phyloP scores from a whole-genome alignment of 2,888 invertebrate species.

The Mactromeris polynyma region DNA sequence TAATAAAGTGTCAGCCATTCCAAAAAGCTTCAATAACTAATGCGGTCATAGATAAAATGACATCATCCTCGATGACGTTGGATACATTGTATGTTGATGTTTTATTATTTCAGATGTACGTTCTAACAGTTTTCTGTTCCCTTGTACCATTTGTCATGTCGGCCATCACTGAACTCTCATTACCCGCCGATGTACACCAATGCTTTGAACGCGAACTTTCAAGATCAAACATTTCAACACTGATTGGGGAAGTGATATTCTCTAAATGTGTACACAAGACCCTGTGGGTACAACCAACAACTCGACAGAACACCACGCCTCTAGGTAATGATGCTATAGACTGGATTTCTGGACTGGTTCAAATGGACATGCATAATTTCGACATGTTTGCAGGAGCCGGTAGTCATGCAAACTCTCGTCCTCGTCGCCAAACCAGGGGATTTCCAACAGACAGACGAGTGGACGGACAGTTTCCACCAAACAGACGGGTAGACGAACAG shows the following conservation, averaged over 20 bases:
- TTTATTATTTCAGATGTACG: constrained; percentile 5
- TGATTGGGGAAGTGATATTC: constrained; percentile 55
- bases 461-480: background rate
- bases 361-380: constrained; percentile 40
- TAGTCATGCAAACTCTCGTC: background rate
- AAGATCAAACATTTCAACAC: constrained; percentile 20
- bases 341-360: constrained; percentile 54
- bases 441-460: background rate
- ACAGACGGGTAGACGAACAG: background rate
- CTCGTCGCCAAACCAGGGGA: background rate
- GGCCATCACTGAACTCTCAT: constrained; percentile 47
- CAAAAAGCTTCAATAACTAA: too few species aligned
- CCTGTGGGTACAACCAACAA: constrained; percentile 39
- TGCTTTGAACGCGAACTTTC: constrained; percentile 45
- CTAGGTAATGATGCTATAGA: constrained; percentile 49
- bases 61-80: too few species aligned
- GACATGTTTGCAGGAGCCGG: background rate
- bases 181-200: constrained; percentile 31
- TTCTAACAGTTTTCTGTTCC: background rate
- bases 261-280: constrained; percentile 57
- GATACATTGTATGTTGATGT: too few species aligned
- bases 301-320: background rate
- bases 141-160: background rate
- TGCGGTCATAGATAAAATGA: too few species aligned
- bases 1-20: too few species aligned